These are phyloP conservation scores for Drosophila sordidapex DNA, from an alignment of 2,888 invertebrate species.

Conservation along the genomic window DNA sequence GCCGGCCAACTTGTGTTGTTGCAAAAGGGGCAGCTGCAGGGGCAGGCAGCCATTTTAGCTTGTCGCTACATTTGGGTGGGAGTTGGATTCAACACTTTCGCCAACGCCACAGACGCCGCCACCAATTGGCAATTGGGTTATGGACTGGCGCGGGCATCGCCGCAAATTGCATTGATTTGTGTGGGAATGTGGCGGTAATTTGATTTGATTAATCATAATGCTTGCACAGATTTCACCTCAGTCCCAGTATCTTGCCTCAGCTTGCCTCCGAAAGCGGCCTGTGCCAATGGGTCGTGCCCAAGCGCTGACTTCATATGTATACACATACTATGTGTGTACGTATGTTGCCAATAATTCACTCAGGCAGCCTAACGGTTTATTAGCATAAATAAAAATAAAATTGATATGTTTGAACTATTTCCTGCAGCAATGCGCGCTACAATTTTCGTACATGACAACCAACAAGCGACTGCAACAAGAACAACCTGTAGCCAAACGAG, in stretches of 20 bases:
- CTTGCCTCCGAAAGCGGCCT: slow-evolving; percentile 22
- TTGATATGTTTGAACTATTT: slow-evolving; percentile 81
- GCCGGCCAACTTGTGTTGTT: slow-evolving; percentile 10
- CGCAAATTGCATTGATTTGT: slow-evolving; percentile 78
- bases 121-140: slow-evolving; percentile 55
- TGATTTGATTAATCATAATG: slow-evolving; percentile 78
- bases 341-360: slow-evolving; percentile 74
- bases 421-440: slow-evolving; percentile 81
- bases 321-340: slow-evolving; percentile 9
- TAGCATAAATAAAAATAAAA: slow-evolving; percentile 81
- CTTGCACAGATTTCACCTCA: slow-evolving; percentile 67
- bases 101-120: slow-evolving; percentile 33
- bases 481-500: slow-evolving; percentile 74
- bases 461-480: slow-evolving; percentile 72
- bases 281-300: slow-evolving; percentile 65
- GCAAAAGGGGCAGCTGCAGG: slow-evolving; percentile 9
- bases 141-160: slow-evolving; percentile 21
- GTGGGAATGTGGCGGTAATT: slow-evolving; percentile 77
- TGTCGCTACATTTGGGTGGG: slow-evolving; percentile 71
- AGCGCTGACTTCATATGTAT: slow-evolving; percentile 33
- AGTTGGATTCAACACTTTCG: slow-evolving; percentile 78
- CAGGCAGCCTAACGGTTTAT: slow-evolving; percentile 76
- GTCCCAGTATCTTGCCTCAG: slow-evolving; percentile 3
- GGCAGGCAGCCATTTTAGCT: slow-evolving; percentile 64
- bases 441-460: slow-evolving; percentile 79